phyloP scores from a whole-genome alignment of 1,140 invertebrate genomes.

The Apocrypta bakeri region DNA sequence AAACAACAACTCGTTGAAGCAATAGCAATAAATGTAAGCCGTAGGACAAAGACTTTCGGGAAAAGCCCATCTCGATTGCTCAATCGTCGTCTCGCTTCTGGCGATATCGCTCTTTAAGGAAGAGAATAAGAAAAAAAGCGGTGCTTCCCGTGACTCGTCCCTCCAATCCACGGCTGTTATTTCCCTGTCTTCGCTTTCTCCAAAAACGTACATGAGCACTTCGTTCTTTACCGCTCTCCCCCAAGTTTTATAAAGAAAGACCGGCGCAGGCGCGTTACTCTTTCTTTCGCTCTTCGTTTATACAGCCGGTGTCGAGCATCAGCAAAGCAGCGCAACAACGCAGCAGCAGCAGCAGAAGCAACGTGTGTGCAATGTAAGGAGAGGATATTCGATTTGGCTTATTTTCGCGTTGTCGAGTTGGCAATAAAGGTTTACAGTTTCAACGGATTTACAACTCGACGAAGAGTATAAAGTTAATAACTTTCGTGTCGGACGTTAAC shows the following conservation, averaged over 20 bases:
- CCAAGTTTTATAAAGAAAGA: no score
- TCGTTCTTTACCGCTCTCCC: no score
- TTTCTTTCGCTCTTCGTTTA: constrained; percentile 9
- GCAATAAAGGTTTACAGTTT: constrained; percentile 18
- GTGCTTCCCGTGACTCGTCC: background rate
- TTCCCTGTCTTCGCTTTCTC: background rate
- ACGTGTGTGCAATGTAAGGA: background rate
- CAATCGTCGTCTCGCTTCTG: no score
- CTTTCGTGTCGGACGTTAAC: background rate
- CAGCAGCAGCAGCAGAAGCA: no score
- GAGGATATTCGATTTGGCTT: constrained; percentile 30
- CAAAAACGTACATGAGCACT: background rate
- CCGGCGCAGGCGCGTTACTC: background rate
- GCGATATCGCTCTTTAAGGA: background rate
- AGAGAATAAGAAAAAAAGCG: no score
- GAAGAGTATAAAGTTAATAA: constrained; percentile 1
- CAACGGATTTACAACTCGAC: constrained; percentile 32
- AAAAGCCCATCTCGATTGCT: no score
- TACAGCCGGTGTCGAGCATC: background rate
- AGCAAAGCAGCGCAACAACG: no score
- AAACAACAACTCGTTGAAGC: no score
- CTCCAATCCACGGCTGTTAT: background rate
- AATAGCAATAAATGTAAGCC: no score
- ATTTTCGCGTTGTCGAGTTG: background rate
- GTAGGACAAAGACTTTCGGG: no score